Conservation (phyloP, 2,113 vertebrate species). For the Tilapia sparmanii region DNA sequence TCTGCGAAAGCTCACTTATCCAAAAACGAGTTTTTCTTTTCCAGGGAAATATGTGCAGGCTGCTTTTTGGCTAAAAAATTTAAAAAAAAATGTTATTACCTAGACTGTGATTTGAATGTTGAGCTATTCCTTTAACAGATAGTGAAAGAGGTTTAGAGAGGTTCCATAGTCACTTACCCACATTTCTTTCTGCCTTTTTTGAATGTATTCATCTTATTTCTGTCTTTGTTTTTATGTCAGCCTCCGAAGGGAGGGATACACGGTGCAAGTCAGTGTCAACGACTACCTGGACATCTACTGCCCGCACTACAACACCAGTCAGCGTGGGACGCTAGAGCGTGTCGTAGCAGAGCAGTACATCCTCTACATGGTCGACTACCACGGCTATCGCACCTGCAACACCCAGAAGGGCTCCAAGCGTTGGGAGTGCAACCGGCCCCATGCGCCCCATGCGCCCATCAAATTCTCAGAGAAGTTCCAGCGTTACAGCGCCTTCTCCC, state of each 20-base stretch:
- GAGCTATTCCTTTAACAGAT: not conserved
- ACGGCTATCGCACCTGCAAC: constrained; percentile 88
- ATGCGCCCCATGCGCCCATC: constrained; percentile 90
- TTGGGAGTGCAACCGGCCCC: constrained; percentile 95
- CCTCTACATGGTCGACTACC: constrained; percentile 92
- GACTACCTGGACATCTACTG: constrained; percentile 98
- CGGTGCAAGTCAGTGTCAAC: constrained; percentile 91
- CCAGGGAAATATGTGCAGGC: not conserved
- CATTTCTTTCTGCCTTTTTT: not conserved
- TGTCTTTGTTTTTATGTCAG: constrained; percentile 48
- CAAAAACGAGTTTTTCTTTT: not conserved
- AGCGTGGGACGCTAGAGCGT: constrained; percentile 73
- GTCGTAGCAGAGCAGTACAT: constrained; percentile 85
- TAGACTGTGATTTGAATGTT: not conserved
- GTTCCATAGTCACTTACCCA: not conserved
- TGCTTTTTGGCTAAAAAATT: not conserved
- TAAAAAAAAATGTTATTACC: not conserved
- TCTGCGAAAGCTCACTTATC: not conserved
- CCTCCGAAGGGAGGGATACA: constrained; percentile 87
- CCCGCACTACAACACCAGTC: constrained; percentile 84
- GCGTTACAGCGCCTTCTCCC: constrained; percentile 95
- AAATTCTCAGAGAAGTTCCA: constrained; percentile 99
- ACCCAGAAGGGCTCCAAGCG: constrained; percentile 89
- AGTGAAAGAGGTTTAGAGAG: not conserved
- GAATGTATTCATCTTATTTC: not conserved